These are phyloP conservation scores for Zeuzera pyrina DNA, from an alignment of 2,888 invertebrate species.

Conservation along the genomic window DNA sequence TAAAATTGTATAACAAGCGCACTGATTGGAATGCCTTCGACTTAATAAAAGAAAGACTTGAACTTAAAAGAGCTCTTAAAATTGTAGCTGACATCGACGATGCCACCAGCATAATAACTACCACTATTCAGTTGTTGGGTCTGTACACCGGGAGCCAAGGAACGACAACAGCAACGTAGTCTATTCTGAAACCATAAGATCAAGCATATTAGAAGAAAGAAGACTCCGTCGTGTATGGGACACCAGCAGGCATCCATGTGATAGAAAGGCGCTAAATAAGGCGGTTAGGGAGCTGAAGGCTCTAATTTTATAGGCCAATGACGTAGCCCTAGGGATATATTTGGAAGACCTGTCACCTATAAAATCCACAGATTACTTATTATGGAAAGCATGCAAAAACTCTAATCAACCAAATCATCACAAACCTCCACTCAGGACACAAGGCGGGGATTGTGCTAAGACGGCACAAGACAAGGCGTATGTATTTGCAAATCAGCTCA, in stretches of 20 bases:
- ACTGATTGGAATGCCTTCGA: too few species aligned
- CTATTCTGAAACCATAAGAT: too few species aligned
- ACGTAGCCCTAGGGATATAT: neutral
- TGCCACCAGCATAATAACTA: too few species aligned
- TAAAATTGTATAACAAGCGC: too few species aligned
- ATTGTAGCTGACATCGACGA: too few species aligned
- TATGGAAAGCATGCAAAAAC: neutral
- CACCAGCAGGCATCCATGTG: slow-evolving; percentile 2
- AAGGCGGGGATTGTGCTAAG: neutral
- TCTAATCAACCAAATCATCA: neutral
- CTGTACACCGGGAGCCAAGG: too few species aligned
- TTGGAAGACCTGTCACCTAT: neutral
- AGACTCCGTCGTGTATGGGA: slow-evolving; percentile 7
- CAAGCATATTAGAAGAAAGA: slow-evolving; percentile 6
- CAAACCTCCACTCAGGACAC: neutral
- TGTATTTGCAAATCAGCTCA: neutral
- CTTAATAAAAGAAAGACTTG: too few species aligned
- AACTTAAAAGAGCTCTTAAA: too few species aligned
- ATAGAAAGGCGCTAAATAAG: slow-evolving; percentile 5
- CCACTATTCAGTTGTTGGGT: too few species aligned
- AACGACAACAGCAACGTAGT: too few species aligned
- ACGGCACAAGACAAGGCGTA: neutral
- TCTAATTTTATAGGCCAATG: neutral
- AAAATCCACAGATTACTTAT: neutral
- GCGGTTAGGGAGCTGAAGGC: slow-evolving; percentile 1